Conservation (phyloP, 2,888 invertebrate genomes). For the Osmoderma eremita region DNA sequence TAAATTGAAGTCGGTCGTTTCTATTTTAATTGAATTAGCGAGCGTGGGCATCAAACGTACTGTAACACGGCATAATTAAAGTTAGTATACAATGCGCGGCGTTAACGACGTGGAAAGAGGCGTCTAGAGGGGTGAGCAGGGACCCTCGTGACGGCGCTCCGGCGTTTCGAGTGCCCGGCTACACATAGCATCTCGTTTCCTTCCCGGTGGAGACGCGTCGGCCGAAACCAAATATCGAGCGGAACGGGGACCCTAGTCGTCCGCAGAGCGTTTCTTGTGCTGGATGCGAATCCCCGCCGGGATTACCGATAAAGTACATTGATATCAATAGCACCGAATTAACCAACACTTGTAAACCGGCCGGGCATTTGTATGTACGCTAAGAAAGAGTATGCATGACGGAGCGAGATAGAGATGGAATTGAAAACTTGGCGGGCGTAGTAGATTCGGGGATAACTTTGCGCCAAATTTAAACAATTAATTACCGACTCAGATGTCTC, state of each 20-base stretch:
- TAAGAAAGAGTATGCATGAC: too few relatives aligned
- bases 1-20: slow-evolving; percentile 23
- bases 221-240: slow-evolving; percentile 27
- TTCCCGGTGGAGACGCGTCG: too few relatives aligned
- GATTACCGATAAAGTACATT: slow-evolving; percentile 42
- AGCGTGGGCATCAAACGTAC: slow-evolving; percentile 37
- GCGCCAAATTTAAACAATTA: slow-evolving; percentile 58
- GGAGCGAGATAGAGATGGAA: slow-evolving; percentile 19
- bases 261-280: neutral
- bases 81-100: slow-evolving; percentile 34
- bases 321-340: slow-evolving; percentile 55
- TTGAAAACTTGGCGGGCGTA: slow-evolving; percentile 38
- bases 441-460: slow-evolving; percentile 53
- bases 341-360: slow-evolving; percentile 53
- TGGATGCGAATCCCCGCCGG: slow-evolving; percentile 20
- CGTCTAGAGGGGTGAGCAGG: neutral
- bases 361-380: too few relatives aligned
- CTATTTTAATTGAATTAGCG: slow-evolving; percentile 40
- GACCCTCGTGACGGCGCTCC: neutral
- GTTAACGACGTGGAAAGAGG: slow-evolving; percentile 34
- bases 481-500: slow-evolving; percentile 54
- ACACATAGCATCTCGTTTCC: neutral
- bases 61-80: slow-evolving; percentile 39
- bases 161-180: neutral
- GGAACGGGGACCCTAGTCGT: slow-evolving; percentile 1